Percentiles rank a stretch among this genome's conserved stretches.
phyloP scores from a whole-genome alignment of 2,113 vertebrate genomes.

The Ranitomeya imitator region DNA sequence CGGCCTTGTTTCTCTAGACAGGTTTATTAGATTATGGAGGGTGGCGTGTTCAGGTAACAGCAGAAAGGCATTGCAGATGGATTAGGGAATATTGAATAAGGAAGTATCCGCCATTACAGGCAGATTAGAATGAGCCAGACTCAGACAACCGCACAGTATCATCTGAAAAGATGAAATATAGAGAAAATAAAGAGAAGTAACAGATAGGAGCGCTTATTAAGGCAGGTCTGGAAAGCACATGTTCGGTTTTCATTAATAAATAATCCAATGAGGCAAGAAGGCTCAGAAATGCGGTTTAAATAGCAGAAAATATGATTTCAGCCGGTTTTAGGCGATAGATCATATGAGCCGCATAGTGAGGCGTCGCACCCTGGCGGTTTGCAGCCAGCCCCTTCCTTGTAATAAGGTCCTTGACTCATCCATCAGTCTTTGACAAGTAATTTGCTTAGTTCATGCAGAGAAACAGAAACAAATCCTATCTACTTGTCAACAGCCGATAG shows the following conservation, averaged over 20 bases:
- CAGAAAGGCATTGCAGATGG: not conserved
- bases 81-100: conserved; percentile 18
- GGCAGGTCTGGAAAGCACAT: conserved; percentile 27
- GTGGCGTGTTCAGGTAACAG: not conserved
- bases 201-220: conserved; percentile 27
- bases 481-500: conserved; percentile 54
- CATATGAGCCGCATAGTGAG: conserved; percentile 5
- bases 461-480: conserved; percentile 55
- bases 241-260: conserved; percentile 14
- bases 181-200: conserved; percentile 4
- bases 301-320: not conserved
- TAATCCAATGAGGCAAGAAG: conserved; percentile 3
- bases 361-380: conserved; percentile 32
- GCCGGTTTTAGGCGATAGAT: conserved; percentile 6
- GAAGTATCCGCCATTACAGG: not conserved
- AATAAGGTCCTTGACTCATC: not conserved
- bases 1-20: not conserved
- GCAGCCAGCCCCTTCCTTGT: conserved; percentile 39
- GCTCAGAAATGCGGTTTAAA: not conserved
- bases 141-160: not conserved
- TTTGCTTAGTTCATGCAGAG: conserved; percentile 26
- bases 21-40: not conserved
- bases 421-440: conserved; percentile 27
- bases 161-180: conserved; percentile 9
- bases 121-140: not conserved